phyloP scores from a whole-genome alignment of 1,140 invertebrate genomes.

The Acromyrmex echinatior region DNA sequence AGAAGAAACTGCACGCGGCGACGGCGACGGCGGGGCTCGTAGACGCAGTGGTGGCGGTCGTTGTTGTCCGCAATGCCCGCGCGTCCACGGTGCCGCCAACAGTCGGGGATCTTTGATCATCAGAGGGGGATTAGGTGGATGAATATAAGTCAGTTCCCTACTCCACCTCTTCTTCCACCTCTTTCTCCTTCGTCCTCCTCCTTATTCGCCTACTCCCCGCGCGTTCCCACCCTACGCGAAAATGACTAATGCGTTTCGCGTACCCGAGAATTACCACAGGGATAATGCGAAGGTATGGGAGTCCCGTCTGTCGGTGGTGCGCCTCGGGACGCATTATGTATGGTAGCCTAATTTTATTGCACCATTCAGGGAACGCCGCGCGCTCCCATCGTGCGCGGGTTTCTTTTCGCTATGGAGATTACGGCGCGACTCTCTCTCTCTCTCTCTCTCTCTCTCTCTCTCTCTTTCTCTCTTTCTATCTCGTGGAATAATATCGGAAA shows the following conservation, averaged over 20 bases:
- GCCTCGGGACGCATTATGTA: conserved; percentile 65
- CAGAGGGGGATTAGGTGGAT: conserved; percentile 67
- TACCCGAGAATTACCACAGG: conserved; percentile 71
- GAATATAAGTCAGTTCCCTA: conserved; percentile 70
- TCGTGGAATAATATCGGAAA: conserved; percentile 38
- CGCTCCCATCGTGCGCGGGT: conserved; percentile 12
- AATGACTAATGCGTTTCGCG: conserved; percentile 74
- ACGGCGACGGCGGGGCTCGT: neutral
- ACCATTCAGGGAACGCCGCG: conserved; percentile 39
- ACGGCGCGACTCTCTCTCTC: conserved; percentile 3
- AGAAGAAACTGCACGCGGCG: conserved; percentile 63
- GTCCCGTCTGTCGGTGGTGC: conserved; percentile 53
- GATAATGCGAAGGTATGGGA: conserved; percentile 71
- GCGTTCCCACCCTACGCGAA: conserved; percentile 47
- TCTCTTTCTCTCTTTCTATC: neutral
- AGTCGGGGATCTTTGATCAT: conserved; percentile 72
- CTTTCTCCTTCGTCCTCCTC: neutral
- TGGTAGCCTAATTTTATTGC: conserved; percentile 76
- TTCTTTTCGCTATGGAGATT: conserved; percentile 53
- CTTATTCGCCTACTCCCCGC: neutral
- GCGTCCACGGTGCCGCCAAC: conserved; percentile 44
- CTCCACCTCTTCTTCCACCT: neutral
- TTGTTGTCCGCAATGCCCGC: conserved; percentile 47
- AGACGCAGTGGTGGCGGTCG: conserved; percentile 47
- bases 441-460: neutral